A percentile compares a stretch with the other conserved stretches of the same genome.
Conservation (phyloP, 2,113 vertebrate genomes). For the Toxostoma redivivum region DNA sequence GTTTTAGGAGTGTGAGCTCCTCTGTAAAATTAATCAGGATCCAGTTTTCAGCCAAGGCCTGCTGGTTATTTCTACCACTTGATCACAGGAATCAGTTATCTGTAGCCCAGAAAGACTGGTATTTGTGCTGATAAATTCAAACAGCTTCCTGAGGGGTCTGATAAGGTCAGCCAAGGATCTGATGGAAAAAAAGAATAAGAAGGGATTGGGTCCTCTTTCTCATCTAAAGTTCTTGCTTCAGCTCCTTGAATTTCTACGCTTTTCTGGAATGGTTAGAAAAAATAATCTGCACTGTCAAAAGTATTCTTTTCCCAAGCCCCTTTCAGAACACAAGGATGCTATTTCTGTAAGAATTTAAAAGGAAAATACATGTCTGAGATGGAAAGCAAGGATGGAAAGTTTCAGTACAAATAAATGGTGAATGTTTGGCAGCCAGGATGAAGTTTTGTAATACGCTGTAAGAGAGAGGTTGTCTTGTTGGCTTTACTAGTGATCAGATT, state of each 20-base stretch:
- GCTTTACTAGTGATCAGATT: not conserved
- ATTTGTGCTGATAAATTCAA: not conserved
- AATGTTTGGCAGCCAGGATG: slow-evolving; percentile 27
- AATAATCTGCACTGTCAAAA: slow-evolving; percentile 5
- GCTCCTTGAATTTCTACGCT: not conserved
- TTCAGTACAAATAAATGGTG: slow-evolving; percentile 42
- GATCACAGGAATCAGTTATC: not conserved
- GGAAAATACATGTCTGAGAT: slow-evolving; percentile 56
- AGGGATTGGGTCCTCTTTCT: not conserved
- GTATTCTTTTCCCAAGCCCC: slow-evolving; percentile 25
- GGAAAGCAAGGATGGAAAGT: slow-evolving; percentile 24
- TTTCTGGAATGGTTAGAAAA: slow-evolving; percentile 15
- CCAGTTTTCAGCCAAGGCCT: not conserved
- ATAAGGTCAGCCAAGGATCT: not conserved
- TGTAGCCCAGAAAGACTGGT: not conserved
- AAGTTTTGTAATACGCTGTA: slow-evolving; percentile 5
- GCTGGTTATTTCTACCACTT: not conserved
- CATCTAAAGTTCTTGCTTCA: not conserved
- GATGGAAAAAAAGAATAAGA: too few species aligned
- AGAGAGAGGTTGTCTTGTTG: slow-evolving; percentile 19
- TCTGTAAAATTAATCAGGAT: not conserved
- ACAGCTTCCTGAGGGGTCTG: not conserved
- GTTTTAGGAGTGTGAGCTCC: not conserved
- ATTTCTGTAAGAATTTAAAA: slow-evolving; percentile 50
- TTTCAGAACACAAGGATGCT: slow-evolving; percentile 32